Conservation (phyloP, 1,140 invertebrate genomes). For the Nomia melanderi region DNA sequence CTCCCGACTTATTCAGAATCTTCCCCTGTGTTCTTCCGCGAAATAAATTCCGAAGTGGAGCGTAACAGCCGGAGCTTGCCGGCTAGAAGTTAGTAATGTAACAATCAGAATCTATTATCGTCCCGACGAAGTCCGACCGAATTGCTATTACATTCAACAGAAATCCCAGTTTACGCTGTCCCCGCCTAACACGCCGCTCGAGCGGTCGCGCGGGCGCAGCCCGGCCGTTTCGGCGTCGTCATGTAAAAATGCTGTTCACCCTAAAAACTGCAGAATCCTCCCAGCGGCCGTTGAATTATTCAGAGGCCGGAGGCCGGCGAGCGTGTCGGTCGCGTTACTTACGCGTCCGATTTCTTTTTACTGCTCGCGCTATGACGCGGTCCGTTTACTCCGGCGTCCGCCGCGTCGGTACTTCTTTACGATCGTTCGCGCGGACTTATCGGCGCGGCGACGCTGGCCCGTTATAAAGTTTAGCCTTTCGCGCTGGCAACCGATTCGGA, state of each 20-base stretch:
- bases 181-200: neutral
- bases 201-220: neutral
- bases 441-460: conserved; percentile 17
- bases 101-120: too few relatives aligned
- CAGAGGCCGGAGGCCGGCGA: neutral
- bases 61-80: too few relatives aligned
- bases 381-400: conserved; percentile 3
- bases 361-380: neutral
- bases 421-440: conserved; percentile 11
- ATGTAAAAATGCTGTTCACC: neutral
- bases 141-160: neutral
- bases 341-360: conserved; percentile 22
- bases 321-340: neutral
- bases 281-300: conserved; percentile 21
- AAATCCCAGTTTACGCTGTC: neutral
- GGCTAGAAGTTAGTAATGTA: too few relatives aligned
- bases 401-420: conserved; percentile 46
- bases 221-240: neutral
- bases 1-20: too few relatives aligned
- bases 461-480: conserved; percentile 61
- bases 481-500: too few relatives aligned
- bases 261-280: neutral
- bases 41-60: too few relatives aligned
- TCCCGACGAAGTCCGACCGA: neutral
- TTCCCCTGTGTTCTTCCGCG: too few relatives aligned